These are phyloP conservation scores for Cetoscarus ocellatus DNA, from an alignment of 2,797 vertebrate species.

Conservation along the genomic window DNA sequence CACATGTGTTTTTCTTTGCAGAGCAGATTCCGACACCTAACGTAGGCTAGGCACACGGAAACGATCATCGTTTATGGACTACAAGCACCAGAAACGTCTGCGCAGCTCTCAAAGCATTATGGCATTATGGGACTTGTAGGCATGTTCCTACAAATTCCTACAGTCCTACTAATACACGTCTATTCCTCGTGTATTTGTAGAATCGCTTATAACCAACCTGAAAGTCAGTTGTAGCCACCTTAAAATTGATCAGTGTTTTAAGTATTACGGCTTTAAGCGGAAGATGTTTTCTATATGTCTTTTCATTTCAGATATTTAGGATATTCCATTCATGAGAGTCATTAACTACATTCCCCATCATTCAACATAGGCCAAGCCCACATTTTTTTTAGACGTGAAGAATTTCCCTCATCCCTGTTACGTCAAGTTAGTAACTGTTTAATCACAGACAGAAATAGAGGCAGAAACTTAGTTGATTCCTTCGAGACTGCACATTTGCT, in stretches of 20 bases:
- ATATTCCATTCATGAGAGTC: no score
- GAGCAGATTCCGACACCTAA: conserved; percentile 80
- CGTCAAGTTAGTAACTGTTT: neutral
- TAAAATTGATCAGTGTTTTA: fast-evolving
- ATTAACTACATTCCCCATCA: conserved; percentile 48
- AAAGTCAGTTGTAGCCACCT: fast-evolving
- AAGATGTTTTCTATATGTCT: neutral
- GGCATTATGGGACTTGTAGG: conserved; percentile 68
- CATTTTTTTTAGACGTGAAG: neutral
- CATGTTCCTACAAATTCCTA: no score
- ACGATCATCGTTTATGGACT: conserved; percentile 63
- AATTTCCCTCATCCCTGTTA: neutral
- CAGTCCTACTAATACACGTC: no score
- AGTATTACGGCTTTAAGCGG: neutral
- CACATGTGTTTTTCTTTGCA: conserved; percentile 84
- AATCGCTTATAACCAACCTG: fast-evolving
- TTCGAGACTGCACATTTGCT: no score
- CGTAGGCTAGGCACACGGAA: conserved; percentile 69
- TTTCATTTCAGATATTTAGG: no score
- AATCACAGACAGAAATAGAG: neutral
- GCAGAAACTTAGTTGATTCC: no score
- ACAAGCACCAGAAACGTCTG: conserved; percentile 64
- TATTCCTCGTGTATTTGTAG: neutral
- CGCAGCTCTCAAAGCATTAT: conserved; percentile 34
- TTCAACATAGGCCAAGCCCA: neutral